Base-by-base conservation (phyloP, 2,888 invertebrate species). In the Eristalinus sepulchralis region DNA sequence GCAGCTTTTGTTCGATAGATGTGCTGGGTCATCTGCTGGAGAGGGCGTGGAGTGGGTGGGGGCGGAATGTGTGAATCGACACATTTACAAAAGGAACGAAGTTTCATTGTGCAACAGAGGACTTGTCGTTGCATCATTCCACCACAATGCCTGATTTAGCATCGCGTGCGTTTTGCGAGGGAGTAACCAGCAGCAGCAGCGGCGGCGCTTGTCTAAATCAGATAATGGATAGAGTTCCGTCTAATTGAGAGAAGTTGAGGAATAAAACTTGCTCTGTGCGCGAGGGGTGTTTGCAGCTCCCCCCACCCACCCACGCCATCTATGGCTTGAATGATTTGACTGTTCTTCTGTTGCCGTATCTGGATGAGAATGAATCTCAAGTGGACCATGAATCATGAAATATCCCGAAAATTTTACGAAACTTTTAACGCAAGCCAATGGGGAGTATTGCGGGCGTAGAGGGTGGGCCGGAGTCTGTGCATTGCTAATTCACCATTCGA, bases 321-420 rank as follows among this genome's bases (percentile, higher is more conserved):
- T 2, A 8, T 1, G 20, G 57, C 0, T 24, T 33, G 34, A 33
- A 20, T 57, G 27, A 33, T 36, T 66, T 39, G 59, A 10, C 11
- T 47, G 9, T 57, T 39, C 34, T 72, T 68, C 59, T 60, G 27
- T 13, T 55, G 27, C 27, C 13, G 39, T 63, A 47, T 47, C 62
- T 60, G 59, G 62, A 47, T 62, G 36, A 17, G 5, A 71, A 85
- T 85, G 81, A 85, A 85, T 85, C 85, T 85, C 85, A 77, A 81
- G 85, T 81, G 85, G 81, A 77, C 81, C 81, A 85, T 85, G 85
- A 85, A 81, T 85, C 85, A 85, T 81, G 77, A 72, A 81, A 77
- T 81, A 81, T 84, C 57, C 75, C 60, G 39, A 81, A 77, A 85
- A 76, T 76, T 71, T 71, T 66, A 76, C 75, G 63, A 80, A 57